Evolutionary conservation across 2,113 vertebrate genomes (phyloP).

Genomic region (Hystrix brachyura): DNA sequence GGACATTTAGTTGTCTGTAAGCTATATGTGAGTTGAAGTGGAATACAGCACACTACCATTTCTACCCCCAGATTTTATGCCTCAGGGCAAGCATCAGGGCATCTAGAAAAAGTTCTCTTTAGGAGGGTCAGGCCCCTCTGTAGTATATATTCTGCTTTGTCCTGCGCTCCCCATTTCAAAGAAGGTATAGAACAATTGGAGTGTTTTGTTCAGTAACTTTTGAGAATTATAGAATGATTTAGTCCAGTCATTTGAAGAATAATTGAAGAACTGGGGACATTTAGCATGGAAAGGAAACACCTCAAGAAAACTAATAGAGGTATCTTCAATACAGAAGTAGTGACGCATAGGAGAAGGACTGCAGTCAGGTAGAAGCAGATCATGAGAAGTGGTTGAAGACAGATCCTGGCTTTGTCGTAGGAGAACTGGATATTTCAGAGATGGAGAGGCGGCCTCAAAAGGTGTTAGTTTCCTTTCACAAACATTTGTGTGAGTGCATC

Average conservation of each 20-base stretch:
- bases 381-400: background rate
- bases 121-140: background rate
- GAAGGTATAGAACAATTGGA: background rate
- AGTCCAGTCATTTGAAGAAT: background rate
- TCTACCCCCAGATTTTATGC: background rate
- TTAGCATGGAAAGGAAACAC: background rate
- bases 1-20: background rate
- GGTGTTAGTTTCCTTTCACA: background rate
- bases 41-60: background rate
- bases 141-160: background rate
- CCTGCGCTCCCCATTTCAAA: background rate
- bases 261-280: background rate
- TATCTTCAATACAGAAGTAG: background rate
- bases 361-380: background rate
- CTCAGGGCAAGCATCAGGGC: no score
- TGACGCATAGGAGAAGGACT: background rate
- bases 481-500: background rate
- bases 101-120: background rate
- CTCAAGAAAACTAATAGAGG: background rate
- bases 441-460: background rate
- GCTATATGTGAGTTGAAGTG: background rate
- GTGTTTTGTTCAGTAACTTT: background rate
- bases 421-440: background rate
- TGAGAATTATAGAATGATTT: constrained; percentile 28
- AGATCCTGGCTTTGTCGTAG: background rate